Base-by-base conservation (phyloP, 2,888 invertebrate species). In the Synergus itoensis region DNA sequence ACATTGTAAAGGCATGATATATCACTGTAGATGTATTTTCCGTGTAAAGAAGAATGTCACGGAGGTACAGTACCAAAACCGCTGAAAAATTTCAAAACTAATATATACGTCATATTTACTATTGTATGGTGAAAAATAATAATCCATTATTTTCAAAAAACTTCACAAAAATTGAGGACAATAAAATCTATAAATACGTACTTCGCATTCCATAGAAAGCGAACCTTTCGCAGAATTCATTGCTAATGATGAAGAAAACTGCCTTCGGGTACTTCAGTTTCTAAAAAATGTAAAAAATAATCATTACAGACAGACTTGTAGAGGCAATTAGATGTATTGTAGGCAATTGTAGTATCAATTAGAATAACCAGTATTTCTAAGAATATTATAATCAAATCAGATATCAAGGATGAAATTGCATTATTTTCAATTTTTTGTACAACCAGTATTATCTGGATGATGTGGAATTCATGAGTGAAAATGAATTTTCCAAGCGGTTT, bases 161-260 rank as follows among this genome's bases (percentile, higher is more conserved):
- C n/a, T n/a, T n/a, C n/a, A n/a, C n/a, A 11, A 45, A 28, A 73
- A 28, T 45, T 1, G 12, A 43, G 8, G 3, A 28, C 16, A 16
- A 60, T 4, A 76, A 36, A 57, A 57, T 40, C 11, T 60, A 4
- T 28, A 60, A 41, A 43, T 87, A 93, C 96, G 95, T 94, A 98
- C 98, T 96, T 95, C 97, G 96, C 96, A 98, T 97, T 91, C 99
- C 99, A 96, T 99, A 99, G 93, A 95, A 99, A 82, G 97, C 97
- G 93, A 99, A 99, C 88, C 99, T 94, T 93, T 99, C 99, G 93
- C 99, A 99, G 93, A 99, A 99, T 92, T 99, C 99, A 95, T 98
- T 99, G 92, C 96, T 96, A 85, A 99, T 94, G 89, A 99, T 99
- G 93, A 98, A 99, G 88, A 96, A 97, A 18, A 99, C 96, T 21